Evolutionary conservation across 2,113 vertebrate genomes (phyloP).

Genomic region (Plectropomus leopardus): DNA sequence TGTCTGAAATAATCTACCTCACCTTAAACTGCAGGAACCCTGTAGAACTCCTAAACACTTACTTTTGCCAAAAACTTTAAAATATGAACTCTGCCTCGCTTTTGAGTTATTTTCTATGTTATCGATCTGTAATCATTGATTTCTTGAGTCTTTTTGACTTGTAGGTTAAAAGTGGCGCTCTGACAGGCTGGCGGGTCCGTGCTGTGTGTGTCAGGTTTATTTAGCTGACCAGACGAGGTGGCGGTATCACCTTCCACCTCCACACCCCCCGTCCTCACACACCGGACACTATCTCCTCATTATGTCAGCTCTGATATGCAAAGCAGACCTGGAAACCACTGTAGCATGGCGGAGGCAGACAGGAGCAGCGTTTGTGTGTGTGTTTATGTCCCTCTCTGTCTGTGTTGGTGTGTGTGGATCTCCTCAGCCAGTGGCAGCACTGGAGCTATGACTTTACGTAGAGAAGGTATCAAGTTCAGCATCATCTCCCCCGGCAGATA

Average conservation of each 20-base stretch:
- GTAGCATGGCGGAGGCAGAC: conserved; percentile 27
- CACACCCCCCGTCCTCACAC: conserved; percentile 63
- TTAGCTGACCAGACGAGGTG: conserved; percentile 52
- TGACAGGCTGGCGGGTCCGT: conserved; percentile 5
- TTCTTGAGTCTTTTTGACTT: conserved; percentile 7
- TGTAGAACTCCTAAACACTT: neutral
- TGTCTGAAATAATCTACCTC: no score
- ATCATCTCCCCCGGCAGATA: conserved; percentile 19
- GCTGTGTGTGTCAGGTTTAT: conserved; percentile 39
- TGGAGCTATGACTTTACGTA: conserved; percentile 40
- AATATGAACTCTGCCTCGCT: neutral
- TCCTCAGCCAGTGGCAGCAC: conserved; percentile 10
- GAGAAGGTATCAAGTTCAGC: conserved; percentile 27
- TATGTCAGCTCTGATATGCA: conserved; percentile 69
- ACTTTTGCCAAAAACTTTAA: conserved; percentile 2
- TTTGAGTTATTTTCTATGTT: neutral
- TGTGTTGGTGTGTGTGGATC: conserved; percentile 22
- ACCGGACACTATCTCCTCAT: conserved; percentile 63
- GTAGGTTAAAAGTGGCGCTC: conserved; percentile 31
- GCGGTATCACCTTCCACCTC: conserved; percentile 65
- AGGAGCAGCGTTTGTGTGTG: neutral
- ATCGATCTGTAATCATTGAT: neutral
- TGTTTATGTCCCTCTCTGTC: conserved; percentile 11
- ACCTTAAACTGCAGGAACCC: no score
- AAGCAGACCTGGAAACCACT: conserved; percentile 51